Base-by-base conservation (phyloP, 2,113 vertebrate species). In the Lagopus leucura region DNA sequence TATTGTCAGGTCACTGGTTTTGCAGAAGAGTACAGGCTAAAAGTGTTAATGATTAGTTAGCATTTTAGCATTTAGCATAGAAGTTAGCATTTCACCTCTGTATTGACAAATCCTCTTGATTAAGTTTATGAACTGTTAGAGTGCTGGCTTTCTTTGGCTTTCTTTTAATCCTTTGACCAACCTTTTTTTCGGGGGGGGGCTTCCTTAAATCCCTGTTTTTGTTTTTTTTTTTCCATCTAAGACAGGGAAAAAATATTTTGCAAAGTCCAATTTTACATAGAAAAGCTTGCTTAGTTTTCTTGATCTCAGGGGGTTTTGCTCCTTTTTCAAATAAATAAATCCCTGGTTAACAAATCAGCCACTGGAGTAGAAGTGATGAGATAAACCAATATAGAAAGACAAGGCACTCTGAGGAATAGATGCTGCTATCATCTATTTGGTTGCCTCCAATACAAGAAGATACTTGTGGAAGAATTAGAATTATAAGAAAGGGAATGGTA, bases 301-400 rank as follows among this genome's bases (percentile, higher is more conserved):
- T 32, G 13, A 1, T 69, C 8, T 48, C 12, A 4, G n/a, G 24
- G 22, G 32, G 30, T 47, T 60, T 43, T 71, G 32, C 40, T 74
- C 38, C 57, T n/a, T 4, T 80, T 70, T 43, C 13, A 55, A 25
- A 47, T 8, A 38, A 60, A 42, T 43, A 36, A 75, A 48, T 28
- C 19, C n/a, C 27, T 11, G 6, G 13, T 75, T 64, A 34, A 63
- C 34, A 0, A 18, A 4, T 6, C 57, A 17, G 8, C 40, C 6
- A 7, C 40, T 12, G 21, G 54, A 20, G 10, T 1, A 36, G 60
- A 63, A 50, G 58, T 1, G 9, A 28, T 4, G 2, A 1, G 36
- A 14, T 34, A 19, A 25, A 7, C n/a, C 10, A 22, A 17, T 24
- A 47, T 13, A 48, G 64, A 32, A 81, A 9, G 45, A 16, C 5